Evolutionary conservation across 2,113 vertebrate genomes (phyloP), one percentile per base, ranked within the genome.

Genomic region (Chaetodon trifascialis): DNA sequence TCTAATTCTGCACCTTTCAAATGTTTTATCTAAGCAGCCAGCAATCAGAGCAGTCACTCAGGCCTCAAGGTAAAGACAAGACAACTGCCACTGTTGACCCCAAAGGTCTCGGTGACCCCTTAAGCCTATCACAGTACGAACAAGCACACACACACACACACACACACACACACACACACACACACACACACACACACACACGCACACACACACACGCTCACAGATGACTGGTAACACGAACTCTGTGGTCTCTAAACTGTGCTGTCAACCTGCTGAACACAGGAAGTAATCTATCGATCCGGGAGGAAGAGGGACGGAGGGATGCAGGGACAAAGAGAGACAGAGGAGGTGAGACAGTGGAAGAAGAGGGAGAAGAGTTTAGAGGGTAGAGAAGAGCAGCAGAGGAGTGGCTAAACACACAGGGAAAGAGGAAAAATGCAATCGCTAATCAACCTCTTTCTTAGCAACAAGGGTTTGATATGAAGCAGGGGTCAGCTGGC

Each of bases 241-340:
- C 86, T 86, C 70, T 3, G 7, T 47, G 69, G 85, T 88, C 80
- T 93, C 86, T 90, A 89, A 93, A 92, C 85, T 85, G 78, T 68
- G 77, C 91, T 89, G 92, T 93, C 90, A 86, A 76, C 85, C 68
- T 8, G 51, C 80, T 74, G 86, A 86, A 90, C 82, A 92, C 89
- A 92, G 93, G 94, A 94, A 94, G 91, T 87, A 78, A 94, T 91
- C 69, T 91, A 94, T 94, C 55, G 93, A 94, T 92, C 87, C 79
- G 14, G 71, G 67, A 88, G 72, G 82, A 88, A 75, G 81, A 74
- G 65, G 79, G 47, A 85, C 42, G 64, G 51, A 77, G 74, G 23
- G 83, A 82, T 64, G 68, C 58, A 49, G 71, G 4, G 7, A 51
- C 79, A 51, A 68, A 62, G 64, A 84, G 54, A 73, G 64, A 67